A percentile compares a stretch with the other conserved stretches of the same genome.
Conservation (phyloP, 2,888 invertebrate species). For the Patella ulyssiponensis region DNA sequence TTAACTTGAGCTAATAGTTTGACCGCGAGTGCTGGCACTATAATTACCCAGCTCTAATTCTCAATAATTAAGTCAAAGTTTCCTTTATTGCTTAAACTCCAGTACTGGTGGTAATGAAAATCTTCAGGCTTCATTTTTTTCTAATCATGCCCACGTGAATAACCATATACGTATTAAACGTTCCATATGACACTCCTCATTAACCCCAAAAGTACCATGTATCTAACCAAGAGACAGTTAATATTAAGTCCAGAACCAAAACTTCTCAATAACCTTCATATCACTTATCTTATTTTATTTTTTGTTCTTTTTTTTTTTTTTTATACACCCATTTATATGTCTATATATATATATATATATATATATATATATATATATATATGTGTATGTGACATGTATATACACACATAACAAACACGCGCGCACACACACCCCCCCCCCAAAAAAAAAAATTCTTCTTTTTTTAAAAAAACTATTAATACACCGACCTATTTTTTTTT, state of each 20-base stretch:
- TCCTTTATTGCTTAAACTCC: constrained; percentile 20
- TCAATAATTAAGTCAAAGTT: constrained; percentile 15
- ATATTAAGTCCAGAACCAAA: constrained; percentile 15
- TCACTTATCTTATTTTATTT: no score
- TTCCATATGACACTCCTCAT: neutral
- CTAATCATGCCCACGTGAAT: neutral
- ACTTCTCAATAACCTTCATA: no score
- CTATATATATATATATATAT: no score
- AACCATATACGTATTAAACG: neutral
- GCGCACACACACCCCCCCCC: no score
- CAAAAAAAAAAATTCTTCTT: no score
- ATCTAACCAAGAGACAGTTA: constrained; percentile 7
- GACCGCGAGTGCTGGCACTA: constrained; percentile 62
- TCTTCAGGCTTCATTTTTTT: neutral
- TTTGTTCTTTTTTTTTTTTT: no score
- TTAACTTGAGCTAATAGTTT: constrained; percentile 44
- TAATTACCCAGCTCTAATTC: constrained; percentile 32
- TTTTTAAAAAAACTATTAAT: no score
- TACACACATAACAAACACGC: no score
- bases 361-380: no score
- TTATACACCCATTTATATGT: no score
- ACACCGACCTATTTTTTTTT: no score
- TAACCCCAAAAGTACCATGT: neutral
- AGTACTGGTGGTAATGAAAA: constrained; percentile 22
- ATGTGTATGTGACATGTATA: no score